A percentile compares a stretch with the other conserved stretches of the same genome.
Evolutionary conservation across 2,888 invertebrate species (phyloP).

Genomic region (Trichogramma dendrolimi): DNA sequence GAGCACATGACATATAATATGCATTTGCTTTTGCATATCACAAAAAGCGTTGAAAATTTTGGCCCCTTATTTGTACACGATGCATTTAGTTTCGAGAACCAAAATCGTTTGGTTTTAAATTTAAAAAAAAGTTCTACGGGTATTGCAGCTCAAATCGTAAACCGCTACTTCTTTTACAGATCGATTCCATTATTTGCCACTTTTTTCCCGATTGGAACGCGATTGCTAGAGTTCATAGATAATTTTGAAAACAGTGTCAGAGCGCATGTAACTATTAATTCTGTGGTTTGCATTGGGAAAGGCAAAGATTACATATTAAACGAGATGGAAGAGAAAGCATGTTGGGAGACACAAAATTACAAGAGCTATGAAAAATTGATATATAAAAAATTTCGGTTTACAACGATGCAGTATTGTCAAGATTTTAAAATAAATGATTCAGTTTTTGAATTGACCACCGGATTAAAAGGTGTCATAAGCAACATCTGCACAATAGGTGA

Average conservation of each 20-base stretch:
- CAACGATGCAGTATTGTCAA: conserved; percentile 8
- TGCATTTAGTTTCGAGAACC: conserved; percentile 16
- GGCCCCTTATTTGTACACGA: conserved; percentile 17
- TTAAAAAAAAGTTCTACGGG: conserved; percentile 12
- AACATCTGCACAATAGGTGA: too few species aligned
- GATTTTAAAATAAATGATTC: conserved; percentile 19
- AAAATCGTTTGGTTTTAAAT: conserved; percentile 7
- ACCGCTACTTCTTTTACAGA: conserved; percentile 11
- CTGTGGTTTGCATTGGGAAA: conserved; percentile 7
- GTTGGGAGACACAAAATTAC: not conserved
- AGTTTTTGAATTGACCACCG: conserved; percentile 1
- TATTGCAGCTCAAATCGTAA: conserved; percentile 9
- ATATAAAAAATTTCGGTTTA: conserved; percentile 11
- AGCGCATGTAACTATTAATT: not conserved
- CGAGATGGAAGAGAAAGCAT: not conserved
- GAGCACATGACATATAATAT: conserved; percentile 17
- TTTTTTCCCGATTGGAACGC: not conserved
- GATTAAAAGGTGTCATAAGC: too few species aligned
- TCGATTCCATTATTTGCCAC: not conserved
- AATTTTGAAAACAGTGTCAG: conserved; percentile 14
- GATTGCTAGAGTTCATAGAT: conserved; percentile 2
- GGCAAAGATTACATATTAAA: conserved; percentile 15
- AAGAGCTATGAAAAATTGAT: conserved; percentile 15
- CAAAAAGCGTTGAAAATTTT: conserved; percentile 11
- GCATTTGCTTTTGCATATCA: conserved; percentile 15